Conservation (phyloP, 30 jellyfish, hydroid and myxozoan genomes). For the Haliclystus octoradiatus region DNA sequence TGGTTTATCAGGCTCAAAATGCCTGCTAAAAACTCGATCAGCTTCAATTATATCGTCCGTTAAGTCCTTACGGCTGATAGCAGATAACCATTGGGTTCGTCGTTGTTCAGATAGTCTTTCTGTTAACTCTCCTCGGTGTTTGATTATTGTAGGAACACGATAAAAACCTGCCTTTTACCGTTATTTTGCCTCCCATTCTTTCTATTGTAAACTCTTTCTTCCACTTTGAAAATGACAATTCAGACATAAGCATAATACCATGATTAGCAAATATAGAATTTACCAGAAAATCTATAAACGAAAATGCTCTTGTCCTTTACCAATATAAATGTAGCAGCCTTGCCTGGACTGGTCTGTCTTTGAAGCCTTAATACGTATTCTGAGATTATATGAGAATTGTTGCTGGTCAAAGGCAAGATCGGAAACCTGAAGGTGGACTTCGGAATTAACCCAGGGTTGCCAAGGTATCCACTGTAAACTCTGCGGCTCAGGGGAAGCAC, state of each 20-base stretch:
- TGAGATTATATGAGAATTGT: no score
- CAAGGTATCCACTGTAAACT: no score
- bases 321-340: no score
- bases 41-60: slow-evolving; percentile 3
- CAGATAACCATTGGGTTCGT: not conserved
- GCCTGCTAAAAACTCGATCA: slow-evolving; percentile 12
- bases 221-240: slow-evolving; percentile 3
- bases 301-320: no score
- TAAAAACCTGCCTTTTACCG: no score
- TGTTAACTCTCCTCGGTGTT: slow-evolving; percentile 27
- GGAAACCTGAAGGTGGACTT: no score
- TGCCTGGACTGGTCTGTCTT: no score
- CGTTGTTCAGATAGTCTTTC: slow-evolving; percentile 4
- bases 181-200: slow-evolving; percentile 6
- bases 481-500: no score
- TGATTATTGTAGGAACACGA: slow-evolving; percentile 25
- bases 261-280: not conserved
- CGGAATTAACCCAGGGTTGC: no score
- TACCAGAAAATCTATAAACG: no score
- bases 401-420: no score
- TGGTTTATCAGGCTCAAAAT: slow-evolving; percentile 2
- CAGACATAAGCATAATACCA: slow-evolving; percentile 11
- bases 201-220: not conserved
- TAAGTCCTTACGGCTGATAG: slow-evolving; percentile 8
- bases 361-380: no score